Evolutionary conservation across 2,888 invertebrate species (phyloP).

Genomic region (Erebia epiphron): DNA sequence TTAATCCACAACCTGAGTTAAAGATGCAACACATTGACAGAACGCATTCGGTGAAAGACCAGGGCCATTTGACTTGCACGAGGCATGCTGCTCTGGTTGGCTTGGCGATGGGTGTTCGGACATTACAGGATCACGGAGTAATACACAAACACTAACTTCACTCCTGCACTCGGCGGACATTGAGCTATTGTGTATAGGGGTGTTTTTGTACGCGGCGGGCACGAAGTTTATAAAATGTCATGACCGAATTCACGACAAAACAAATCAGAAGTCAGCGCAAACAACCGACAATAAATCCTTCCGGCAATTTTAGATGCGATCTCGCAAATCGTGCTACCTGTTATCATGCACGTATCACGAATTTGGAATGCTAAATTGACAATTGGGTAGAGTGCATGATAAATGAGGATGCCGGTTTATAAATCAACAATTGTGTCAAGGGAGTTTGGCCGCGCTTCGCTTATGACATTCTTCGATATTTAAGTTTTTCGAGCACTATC

Average conservation of each 20-base stretch:
- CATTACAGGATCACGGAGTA: too few species aligned
- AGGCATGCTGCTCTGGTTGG: too few species aligned
- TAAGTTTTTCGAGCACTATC: background rate
- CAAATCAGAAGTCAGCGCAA: constrained; percentile 69
- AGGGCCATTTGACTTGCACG: too few species aligned
- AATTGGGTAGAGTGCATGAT: constrained; percentile 20
- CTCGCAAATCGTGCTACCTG: constrained; percentile 62
- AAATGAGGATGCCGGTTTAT: constrained; percentile 2
- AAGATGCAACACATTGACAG: too few species aligned
- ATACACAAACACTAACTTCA: too few species aligned
- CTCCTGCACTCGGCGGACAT: too few species aligned
- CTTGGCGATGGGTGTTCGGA: too few species aligned
- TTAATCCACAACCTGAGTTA: too few species aligned
- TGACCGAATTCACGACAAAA: constrained; percentile 62
- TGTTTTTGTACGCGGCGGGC: constrained; percentile 29
- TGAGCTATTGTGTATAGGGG: too few species aligned
- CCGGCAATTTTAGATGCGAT: constrained; percentile 72
- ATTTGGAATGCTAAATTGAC: constrained; percentile 41
- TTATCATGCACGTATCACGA: constrained; percentile 44
- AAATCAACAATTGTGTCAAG: constrained; percentile 13
- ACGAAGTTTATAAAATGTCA: constrained; percentile 41
- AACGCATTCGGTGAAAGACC: too few species aligned
- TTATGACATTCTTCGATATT: background rate
- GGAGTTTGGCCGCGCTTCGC: background rate
- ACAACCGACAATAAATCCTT: constrained; percentile 70